phyloP scores from a whole-genome alignment of 1,140 invertebrate genomes.

The Drosophila kanapiae region DNA sequence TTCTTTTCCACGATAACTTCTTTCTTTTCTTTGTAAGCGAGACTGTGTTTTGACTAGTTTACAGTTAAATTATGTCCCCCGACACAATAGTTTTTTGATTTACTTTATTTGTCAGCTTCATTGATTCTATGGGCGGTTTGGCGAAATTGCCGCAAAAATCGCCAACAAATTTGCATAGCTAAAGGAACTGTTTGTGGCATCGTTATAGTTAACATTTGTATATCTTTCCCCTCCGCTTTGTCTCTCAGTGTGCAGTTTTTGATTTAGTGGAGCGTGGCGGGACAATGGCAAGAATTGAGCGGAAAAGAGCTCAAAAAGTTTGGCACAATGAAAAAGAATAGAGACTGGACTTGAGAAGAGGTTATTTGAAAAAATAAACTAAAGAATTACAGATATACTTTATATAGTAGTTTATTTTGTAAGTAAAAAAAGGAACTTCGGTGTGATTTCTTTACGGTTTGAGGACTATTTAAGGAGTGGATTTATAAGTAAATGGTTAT shows the following conservation, averaged over 20 bases:
- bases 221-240: background rate
- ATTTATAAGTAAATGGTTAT: too few relatives aligned
- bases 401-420: background rate
- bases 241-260: constrained; percentile 36
- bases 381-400: background rate
- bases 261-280: constrained; percentile 35
- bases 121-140: constrained; percentile 33
- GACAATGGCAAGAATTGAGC: constrained; percentile 37
- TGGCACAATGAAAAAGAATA: constrained; percentile 30
- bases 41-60: constrained; percentile 48
- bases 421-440: background rate
- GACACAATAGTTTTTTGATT: constrained; percentile 38
- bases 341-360: background rate
- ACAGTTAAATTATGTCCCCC: constrained; percentile 43
- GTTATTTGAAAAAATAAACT: background rate
- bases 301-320: constrained; percentile 28
- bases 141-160: constrained; percentile 31
- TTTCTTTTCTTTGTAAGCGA: constrained; percentile 25
- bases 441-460: background rate
- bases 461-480: background rate
- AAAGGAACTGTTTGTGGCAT: constrained; percentile 14
- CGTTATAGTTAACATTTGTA: background rate
- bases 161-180: constrained; percentile 33
- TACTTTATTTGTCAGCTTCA: constrained; percentile 40
- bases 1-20: constrained; percentile 21